Conservation (phyloP, 2,113 vertebrate species). For the Trogon surrucura region DNA sequence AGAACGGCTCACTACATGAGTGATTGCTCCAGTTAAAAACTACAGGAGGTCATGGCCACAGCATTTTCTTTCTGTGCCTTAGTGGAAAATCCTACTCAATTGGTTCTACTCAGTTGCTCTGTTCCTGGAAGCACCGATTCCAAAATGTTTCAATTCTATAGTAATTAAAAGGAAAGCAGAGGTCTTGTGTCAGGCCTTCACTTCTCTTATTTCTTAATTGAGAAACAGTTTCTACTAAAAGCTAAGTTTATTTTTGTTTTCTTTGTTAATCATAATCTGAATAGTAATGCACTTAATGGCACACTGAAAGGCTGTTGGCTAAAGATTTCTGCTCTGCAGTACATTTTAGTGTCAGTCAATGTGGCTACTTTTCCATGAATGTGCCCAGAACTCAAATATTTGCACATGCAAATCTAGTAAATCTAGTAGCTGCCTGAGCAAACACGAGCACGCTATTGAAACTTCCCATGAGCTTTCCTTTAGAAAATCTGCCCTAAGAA, state of each 20-base stretch:
- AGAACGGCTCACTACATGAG: neutral
- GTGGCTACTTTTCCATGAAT: neutral
- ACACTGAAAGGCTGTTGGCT: neutral
- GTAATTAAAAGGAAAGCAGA: slow-evolving; percentile 14
- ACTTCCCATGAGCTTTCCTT: neutral
- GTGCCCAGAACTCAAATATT: slow-evolving; percentile 26
- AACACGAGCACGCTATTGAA: neutral
- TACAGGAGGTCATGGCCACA: neutral
- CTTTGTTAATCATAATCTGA: neutral
- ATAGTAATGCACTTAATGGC: neutral
- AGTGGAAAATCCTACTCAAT: neutral
- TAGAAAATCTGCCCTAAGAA: neutral
- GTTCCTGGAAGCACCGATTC: neutral
- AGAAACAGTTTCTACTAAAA: neutral
- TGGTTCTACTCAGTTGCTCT: neutral
- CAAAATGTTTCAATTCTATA: neutral
- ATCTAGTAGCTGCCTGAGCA: neutral
- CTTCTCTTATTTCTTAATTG: neutral
- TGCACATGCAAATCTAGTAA: neutral
- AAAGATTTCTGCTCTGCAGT: neutral
- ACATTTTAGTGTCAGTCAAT: neutral
- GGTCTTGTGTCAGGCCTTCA: neutral
- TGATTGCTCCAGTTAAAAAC: neutral
- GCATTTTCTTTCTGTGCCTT: neutral
- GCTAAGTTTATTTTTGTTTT: neutral